Evolutionary conservation across 2,113 vertebrate genomes (phyloP).

Genomic region (Cyanoderma ruficeps): DNA sequence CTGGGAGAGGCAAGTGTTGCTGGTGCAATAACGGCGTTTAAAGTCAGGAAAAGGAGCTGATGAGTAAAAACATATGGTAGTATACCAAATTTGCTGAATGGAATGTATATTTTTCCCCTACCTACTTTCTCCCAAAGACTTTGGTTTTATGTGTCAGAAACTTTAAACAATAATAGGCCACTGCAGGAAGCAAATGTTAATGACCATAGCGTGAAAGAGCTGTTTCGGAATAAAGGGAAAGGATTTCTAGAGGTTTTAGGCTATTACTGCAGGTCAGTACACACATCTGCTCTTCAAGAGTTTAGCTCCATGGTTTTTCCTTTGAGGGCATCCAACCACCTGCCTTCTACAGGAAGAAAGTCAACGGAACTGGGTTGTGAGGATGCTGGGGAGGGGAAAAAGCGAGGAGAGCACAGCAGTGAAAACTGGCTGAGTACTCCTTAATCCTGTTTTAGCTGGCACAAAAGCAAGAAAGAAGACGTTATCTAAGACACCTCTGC

Average conservation of each 20-base stretch:
- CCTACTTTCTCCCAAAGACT: neutral
- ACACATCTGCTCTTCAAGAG: conserved; percentile 19
- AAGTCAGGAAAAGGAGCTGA: neutral
- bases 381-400: neutral
- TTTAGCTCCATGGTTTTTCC: neutral
- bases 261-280: neutral
- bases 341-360: conserved; percentile 8
- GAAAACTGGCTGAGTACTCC: neutral
- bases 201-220: neutral
- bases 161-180: conserved; percentile 11
- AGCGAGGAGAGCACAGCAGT: neutral
- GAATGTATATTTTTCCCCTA: neutral
- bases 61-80: neutral
- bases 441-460: neutral
- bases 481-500: neutral
- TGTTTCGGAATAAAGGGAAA: neutral
- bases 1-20: neutral
- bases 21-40: neutral
- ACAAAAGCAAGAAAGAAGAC: neutral
- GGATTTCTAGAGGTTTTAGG: neutral
- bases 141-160: conserved; percentile 22
- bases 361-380: neutral
- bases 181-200: conserved; percentile 29
- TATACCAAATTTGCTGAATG: neutral
- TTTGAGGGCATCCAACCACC: neutral